Evolutionary conservation across 2,888 invertebrate species (phyloP), one percentile per base, ranked within the genome.

Genomic region (Latheticus oryzae): DNA sequence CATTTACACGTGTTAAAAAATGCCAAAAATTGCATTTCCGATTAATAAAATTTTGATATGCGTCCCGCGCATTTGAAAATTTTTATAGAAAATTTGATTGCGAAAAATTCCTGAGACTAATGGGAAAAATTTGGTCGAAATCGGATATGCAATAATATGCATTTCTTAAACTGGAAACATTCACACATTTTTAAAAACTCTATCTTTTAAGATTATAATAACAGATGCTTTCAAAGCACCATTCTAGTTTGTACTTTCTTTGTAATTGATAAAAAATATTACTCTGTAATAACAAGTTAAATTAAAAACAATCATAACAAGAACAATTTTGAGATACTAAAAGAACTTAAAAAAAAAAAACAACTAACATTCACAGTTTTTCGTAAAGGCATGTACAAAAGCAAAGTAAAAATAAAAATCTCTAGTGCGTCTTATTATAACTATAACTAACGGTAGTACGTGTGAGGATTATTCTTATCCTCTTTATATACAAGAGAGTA

Each of bases 281-380:
- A 70, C 64, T 63, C 62, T 69, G 64, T 70, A 74, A 70, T 66
- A 69, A 59, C 58, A 35, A 72, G 70, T 67, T 72, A 74, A 74
- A 73, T 74, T 70, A 74, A 75, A 51, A 74, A 76, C 72, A 74
- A 73, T 66, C 62, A 58, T 72, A 77, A 77, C 75, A 75, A 76
- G 74, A 75, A 76, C 75, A 76, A 74, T 74, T 75, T 73, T 67
- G 71, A 73, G 65, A 72, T 5, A 17, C 24, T 24, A 35, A 33
- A 43, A 33, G 16, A 32, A 55, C n/a, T n/a, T n/a, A 59, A 54
- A 26, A 47, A 19, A 32, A n/a, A 37, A 21, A 19, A 32, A 35
- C 40, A 37, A 40, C 35, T 16, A 16, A 21, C 30, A 13, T 38
- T 11, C 19, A 32, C 30, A 38, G 32, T 37, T 54, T 35, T 35